Conservation (phyloP, 2,888 invertebrate species). For the Harpalus rufipes region DNA sequence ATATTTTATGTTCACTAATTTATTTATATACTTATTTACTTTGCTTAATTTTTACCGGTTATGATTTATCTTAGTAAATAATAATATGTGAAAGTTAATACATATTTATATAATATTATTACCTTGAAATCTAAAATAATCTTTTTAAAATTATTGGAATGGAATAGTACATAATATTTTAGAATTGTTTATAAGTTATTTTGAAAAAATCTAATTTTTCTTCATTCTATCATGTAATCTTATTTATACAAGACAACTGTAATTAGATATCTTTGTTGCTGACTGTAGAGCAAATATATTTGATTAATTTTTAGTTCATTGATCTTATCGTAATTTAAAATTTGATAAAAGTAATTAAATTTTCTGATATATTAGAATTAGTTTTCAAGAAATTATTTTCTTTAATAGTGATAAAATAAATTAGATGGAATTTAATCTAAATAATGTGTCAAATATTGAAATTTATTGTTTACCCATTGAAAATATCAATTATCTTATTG, state of each 20-base stretch:
- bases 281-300: constrained; percentile 2
- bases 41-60: too few relatives aligned
- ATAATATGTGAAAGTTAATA: too few relatives aligned
- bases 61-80: too few relatives aligned
- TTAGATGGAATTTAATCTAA: background rate
- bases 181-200: background rate
- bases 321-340: constrained; percentile 31
- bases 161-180: too few relatives aligned
- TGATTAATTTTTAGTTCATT: background rate
- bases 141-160: too few relatives aligned
- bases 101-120: too few relatives aligned
- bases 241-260: background rate
- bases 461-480: background rate
- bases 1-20: too few relatives aligned
- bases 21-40: too few relatives aligned
- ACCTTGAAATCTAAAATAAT: too few relatives aligned
- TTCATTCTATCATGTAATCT: constrained; percentile 4
- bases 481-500: background rate
- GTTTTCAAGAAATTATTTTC: constrained; percentile 15
- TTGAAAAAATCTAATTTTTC: background rate
- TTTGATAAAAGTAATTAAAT: constrained; percentile 8
- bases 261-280: background rate
- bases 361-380: constrained; percentile 25
- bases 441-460: constrained; percentile 3
- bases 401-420: constrained; percentile 12